A percentile compares a stretch with the other conserved stretches of the same genome.
phyloP scores from a whole-genome alignment of 2,888 invertebrate genomes.

The Synanthedon vespiformis region DNA sequence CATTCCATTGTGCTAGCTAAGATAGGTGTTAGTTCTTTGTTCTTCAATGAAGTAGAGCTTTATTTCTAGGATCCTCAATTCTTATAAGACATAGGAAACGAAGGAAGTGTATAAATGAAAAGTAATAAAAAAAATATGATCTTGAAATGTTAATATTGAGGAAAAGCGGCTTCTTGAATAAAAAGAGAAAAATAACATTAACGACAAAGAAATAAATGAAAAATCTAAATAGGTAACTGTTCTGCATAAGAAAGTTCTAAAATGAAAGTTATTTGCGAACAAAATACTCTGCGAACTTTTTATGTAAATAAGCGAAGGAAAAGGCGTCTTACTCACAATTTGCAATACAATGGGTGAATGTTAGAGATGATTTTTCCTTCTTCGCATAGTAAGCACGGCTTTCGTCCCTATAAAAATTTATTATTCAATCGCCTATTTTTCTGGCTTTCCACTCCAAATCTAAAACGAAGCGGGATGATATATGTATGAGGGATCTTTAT shows the following conservation, averaged over 20 bases:
- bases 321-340: constrained; percentile 60
- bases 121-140: no score
- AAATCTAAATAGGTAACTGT: no score
- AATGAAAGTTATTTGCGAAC: constrained; percentile 55
- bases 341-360: constrained; percentile 63
- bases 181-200: no score
- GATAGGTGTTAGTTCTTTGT: no score
- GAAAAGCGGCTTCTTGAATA: no score
- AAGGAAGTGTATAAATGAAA: no score
- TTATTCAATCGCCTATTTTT: constrained; percentile 63
- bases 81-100: no score
- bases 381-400: constrained; percentile 59
- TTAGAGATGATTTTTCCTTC: constrained; percentile 64
- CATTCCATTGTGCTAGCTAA: no score
- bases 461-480: constrained; percentile 47
- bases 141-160: no score
- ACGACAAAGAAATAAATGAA: no score
- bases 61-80: no score
- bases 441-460: constrained; percentile 44
- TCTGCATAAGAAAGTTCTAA: constrained; percentile 15
- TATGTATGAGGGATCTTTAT: constrained; percentile 42
- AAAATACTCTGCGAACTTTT: constrained; percentile 52
- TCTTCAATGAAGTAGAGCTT: no score
- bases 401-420: constrained; percentile 60
- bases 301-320: constrained; percentile 60